Percentiles rank a stretch among this genome's conserved stretches.
Conservation (phyloP, 2,113 vertebrate species). For the Numida meleagris region DNA sequence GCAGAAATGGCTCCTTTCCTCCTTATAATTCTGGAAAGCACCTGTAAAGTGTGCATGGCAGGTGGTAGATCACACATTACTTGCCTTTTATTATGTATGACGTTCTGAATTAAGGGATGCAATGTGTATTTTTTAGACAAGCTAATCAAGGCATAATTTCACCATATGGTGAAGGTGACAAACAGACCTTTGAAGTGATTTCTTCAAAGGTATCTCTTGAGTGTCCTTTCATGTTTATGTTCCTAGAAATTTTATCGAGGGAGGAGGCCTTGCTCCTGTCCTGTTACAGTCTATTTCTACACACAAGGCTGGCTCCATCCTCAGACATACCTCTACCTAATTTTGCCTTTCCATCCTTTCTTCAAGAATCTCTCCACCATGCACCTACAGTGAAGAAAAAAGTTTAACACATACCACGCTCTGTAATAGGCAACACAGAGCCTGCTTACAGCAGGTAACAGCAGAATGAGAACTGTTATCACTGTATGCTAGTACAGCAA, state of each 20-base stretch:
- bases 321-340: background rate
- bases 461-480: background rate
- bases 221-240: background rate
- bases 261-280: background rate
- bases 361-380: background rate
- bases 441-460: background rate
- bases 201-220: background rate
- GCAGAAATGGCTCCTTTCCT: background rate
- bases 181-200: background rate
- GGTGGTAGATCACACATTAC: background rate
- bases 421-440: background rate
- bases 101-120: background rate
- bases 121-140: background rate
- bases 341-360: background rate
- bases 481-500: background rate
- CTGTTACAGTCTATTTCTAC: accelerated
- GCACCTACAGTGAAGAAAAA: background rate
- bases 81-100: background rate
- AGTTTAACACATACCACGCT: background rate
- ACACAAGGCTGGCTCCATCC: accelerated
- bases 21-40: background rate
- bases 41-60: accelerated
- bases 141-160: background rate
- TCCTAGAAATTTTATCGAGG: background rate
- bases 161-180: background rate